These are phyloP conservation scores for Murina feae DNA, from an alignment of 2,113 vertebrate genomes.

Conservation along the genomic window DNA sequence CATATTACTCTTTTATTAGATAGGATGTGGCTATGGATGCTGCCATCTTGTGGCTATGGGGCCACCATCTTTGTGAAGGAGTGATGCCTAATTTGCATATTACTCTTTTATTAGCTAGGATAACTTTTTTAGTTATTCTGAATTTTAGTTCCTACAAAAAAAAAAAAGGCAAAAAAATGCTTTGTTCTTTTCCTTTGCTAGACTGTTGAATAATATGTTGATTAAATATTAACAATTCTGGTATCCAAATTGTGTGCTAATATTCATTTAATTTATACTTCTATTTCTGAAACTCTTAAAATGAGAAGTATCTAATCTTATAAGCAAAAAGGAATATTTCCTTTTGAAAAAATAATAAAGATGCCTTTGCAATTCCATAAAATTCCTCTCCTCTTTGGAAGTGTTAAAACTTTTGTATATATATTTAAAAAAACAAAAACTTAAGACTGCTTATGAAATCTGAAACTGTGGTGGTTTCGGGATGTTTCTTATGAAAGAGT, in stretches of 20 bases:
- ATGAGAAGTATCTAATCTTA: neutral
- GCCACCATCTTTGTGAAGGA: too few species aligned
- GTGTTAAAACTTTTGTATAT: neutral
- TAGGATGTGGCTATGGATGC: too few species aligned
- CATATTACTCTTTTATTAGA: too few species aligned
- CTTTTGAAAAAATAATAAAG: constrained; percentile 2
- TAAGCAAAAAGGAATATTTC: neutral
- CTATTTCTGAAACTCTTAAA: neutral
- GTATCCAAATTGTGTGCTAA: neutral
- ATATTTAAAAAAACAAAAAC: neutral
- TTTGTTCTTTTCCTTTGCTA: neutral
- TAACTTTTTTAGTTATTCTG: neutral
- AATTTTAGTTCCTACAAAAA: neutral
- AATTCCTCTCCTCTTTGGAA: neutral
- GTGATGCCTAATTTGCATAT: too few species aligned
- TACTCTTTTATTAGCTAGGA: too few species aligned
- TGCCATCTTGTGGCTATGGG: too few species aligned
- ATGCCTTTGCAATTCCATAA: neutral
- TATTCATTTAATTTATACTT: neutral
- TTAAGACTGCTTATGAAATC: constrained; percentile 19
- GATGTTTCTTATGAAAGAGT: neutral
- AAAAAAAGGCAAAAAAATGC: neutral
- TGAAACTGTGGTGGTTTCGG: constrained; percentile 3
- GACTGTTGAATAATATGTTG: neutral
- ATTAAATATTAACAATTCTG: neutral